These are phyloP conservation scores for Herpailurus yagouaroundi DNA, from an alignment of 2,113 vertebrate species.

Conservation along the genomic window DNA sequence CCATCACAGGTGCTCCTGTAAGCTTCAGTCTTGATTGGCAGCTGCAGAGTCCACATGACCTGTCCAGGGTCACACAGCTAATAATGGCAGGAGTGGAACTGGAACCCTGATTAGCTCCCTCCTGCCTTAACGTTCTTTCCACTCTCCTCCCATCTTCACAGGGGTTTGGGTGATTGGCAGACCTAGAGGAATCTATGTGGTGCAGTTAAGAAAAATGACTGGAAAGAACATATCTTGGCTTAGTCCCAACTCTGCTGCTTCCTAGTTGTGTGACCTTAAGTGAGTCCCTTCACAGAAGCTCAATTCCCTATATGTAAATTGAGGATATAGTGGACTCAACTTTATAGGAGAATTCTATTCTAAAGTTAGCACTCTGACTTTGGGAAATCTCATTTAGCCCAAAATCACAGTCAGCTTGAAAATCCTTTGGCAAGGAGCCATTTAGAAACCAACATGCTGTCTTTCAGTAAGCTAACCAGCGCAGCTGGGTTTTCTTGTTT, in stretches of 20 bases:
- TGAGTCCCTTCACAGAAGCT: neutral
- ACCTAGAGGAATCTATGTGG: neutral
- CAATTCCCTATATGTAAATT: neutral
- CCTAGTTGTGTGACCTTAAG: neutral
- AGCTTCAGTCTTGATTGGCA: neutral
- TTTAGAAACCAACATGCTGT: neutral
- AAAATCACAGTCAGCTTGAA: constrained; percentile 14
- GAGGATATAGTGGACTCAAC: neutral
- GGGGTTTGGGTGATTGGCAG: neutral
- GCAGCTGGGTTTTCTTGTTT: neutral
- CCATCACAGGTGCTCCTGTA: too few relatives aligned
- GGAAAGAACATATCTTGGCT: neutral
- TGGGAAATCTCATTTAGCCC: constrained; percentile 14
- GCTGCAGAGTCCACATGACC: neutral
- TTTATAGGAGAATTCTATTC: neutral
- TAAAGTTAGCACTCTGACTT: neutral
- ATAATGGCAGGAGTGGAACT: neutral
- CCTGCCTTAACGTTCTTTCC: neutral
- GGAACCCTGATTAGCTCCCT: neutral
- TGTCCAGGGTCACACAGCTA: neutral
- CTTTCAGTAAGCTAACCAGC: neutral
- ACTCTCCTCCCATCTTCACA: neutral
- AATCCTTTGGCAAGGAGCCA: constrained; percentile 16
- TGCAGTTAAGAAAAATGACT: neutral
- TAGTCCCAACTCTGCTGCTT: neutral